These are phyloP conservation scores for Fringilla coelebs DNA, from an alignment of 2,797 vertebrate species.

Conservation along the genomic window DNA sequence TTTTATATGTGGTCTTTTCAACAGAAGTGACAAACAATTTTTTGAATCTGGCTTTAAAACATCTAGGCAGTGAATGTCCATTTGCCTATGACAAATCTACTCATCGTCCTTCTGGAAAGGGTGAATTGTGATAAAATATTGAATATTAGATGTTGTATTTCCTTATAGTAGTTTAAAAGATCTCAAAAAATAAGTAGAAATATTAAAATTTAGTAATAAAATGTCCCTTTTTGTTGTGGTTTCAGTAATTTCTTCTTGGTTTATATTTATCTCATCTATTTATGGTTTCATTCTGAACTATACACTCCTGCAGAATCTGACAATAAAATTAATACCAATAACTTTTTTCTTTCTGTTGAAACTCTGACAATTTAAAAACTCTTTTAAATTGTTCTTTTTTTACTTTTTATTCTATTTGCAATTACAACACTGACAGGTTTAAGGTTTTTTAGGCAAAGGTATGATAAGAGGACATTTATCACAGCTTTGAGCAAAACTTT, in stretches of 20 bases:
- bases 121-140: neutral
- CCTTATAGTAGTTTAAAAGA: neutral
- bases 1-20: neutral
- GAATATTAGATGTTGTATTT: neutral
- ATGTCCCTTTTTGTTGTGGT: neutral
- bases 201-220: neutral
- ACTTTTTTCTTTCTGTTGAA: slow-evolving; percentile 4
- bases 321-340: neutral
- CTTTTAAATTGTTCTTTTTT: neutral
- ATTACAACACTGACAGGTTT: neutral
- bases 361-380: neutral
- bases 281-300: slow-evolving; percentile 43
- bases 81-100: neutral
- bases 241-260: slow-evolving; percentile 20
- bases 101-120: neutral
- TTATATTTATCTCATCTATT: slow-evolving; percentile 31
- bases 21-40: neutral
- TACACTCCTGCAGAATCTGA: slow-evolving; percentile 22
- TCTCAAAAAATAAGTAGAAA: neutral
- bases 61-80: neutral
- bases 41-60: neutral
- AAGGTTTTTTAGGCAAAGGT: neutral
- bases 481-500: slow-evolving; percentile 32
- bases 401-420: neutral
- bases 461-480: slow-evolving; percentile 9